These are phyloP conservation scores for Eupithecia exiguata DNA, from an alignment of 2,888 invertebrate species.

Conservation along the genomic window DNA sequence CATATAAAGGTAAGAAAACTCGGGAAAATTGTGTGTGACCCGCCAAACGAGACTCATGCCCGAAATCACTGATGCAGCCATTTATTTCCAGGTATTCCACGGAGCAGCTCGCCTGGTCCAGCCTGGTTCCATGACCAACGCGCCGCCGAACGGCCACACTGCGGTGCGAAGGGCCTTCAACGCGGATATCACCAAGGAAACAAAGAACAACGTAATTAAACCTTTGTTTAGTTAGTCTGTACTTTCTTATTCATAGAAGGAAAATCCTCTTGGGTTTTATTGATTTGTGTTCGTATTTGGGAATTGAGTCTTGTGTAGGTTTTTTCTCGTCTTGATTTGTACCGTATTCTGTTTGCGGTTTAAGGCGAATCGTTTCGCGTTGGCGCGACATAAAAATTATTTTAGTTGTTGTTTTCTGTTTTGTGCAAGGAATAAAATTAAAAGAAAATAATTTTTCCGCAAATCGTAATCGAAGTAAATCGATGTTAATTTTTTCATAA, in stretches of 20 bases:
- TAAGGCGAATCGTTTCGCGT: no score
- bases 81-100: conserved; percentile 78
- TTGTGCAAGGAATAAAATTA: no score
- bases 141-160: conserved; percentile 67
- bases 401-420: no score
- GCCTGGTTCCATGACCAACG: conserved; percentile 67
- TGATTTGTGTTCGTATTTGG: not conserved
- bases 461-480: no score
- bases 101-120: conserved; percentile 86
- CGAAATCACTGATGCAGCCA: no score
- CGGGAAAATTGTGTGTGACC: no score
- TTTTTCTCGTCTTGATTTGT: not conserved
- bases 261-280: not conserved
- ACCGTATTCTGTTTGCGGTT: not conserved
- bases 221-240: not conserved
- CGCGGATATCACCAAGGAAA: conserved; percentile 75
- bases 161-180: conserved; percentile 77
- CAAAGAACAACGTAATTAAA: conserved; percentile 75
- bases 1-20: no score
- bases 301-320: not conserved
- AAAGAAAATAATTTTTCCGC: no score
- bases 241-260: not conserved
- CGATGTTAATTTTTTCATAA: no score
- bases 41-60: no score
- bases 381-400: no score